phyloP scores from a whole-genome alignment of 1,140 invertebrate species.

The Drosophila ogumai region DNA sequence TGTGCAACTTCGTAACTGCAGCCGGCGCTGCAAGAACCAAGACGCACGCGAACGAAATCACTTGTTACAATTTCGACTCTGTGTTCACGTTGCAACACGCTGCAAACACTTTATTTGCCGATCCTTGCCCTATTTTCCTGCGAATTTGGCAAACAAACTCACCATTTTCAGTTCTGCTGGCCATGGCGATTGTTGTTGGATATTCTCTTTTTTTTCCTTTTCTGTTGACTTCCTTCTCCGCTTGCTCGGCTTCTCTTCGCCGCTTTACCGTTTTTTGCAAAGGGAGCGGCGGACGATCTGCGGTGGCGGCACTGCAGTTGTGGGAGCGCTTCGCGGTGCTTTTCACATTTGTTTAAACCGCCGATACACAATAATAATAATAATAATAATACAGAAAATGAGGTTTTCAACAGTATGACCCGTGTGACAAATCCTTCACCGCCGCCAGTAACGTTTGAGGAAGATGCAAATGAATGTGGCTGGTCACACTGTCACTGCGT shows the following conservation, averaged over 20 bases:
- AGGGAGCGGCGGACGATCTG: slow-evolving; percentile 3
- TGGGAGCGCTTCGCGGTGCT: slow-evolving; percentile 18
- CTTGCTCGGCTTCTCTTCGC: slow-evolving; percentile 8
- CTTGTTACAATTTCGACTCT: slow-evolving; percentile 19
- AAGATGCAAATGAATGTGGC: no score
- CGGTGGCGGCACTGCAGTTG: slow-evolving; percentile 17
- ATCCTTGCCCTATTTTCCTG: not conserved
- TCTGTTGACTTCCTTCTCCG: slow-evolving; percentile 16
- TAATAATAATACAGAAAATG: slow-evolving; percentile 14
- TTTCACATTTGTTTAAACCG: slow-evolving; percentile 47
- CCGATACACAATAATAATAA: slow-evolving; percentile 11
- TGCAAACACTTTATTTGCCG: not conserved
- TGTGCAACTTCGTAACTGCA: slow-evolving; percentile 13
- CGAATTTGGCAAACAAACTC: slow-evolving; percentile 37
- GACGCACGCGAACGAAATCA: not conserved
- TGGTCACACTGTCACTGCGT: not conserved
- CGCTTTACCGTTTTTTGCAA: slow-evolving; percentile 5
- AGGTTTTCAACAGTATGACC: slow-evolving; percentile 21
- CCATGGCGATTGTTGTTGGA: slow-evolving; percentile 51
- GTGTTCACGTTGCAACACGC: not conserved
- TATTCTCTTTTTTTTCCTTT: slow-evolving; percentile 6
- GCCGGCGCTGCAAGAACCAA: slow-evolving; percentile 27
- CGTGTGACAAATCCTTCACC: slow-evolving; percentile 2
- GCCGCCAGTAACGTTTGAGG: not conserved
- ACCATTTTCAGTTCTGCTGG: slow-evolving; percentile 78